A percentile compares a stretch with the other conserved stretches of the same genome.
Evolutionary conservation across 2,888 invertebrate genomes (phyloP).

Genomic region (Bombylius major): DNA sequence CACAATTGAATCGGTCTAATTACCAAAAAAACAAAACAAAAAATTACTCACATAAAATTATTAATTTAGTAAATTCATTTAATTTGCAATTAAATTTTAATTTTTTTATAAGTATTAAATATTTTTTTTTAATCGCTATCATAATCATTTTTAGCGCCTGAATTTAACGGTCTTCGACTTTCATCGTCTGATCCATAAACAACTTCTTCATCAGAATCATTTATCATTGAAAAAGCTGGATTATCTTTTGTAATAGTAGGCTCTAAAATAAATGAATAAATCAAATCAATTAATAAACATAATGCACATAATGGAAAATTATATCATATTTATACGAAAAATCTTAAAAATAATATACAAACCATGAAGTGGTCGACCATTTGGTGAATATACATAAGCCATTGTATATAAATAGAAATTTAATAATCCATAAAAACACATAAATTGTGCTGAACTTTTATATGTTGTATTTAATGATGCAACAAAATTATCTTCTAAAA

Average conservation of each 20-base stretch:
- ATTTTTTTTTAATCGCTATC: slow-evolving; percentile 59
- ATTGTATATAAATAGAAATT: slow-evolving; percentile 90
- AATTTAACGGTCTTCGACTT: slow-evolving; percentile 65
- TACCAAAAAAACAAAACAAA: too few species aligned
- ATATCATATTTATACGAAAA: too few species aligned
- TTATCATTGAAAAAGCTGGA: slow-evolving; percentile 94
- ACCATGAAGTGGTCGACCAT: slow-evolving; percentile 71
- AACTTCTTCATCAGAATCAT: slow-evolving; percentile 95
- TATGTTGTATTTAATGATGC: slow-evolving; percentile 77
- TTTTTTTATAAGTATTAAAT: too few species aligned
- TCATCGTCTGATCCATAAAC: slow-evolving; percentile 89
- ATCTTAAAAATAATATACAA: slow-evolving; percentile 28
- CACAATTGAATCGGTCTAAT: too few species aligned
- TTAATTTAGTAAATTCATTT: too few species aligned
- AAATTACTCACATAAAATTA: too few species aligned
- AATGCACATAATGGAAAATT: background rate
- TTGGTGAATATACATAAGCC: slow-evolving; percentile 90
- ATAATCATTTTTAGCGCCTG: slow-evolving; percentile 49
- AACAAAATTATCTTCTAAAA: slow-evolving; percentile 89
- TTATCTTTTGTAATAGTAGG: slow-evolving; percentile 90
- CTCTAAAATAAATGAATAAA: slow-evolving; percentile 45
- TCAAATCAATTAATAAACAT: background rate
- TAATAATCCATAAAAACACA: slow-evolving; percentile 85
- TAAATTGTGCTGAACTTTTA: slow-evolving; percentile 86
- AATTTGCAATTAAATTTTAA: too few species aligned